Conservation (phyloP, 2,888 invertebrate species). For the Glaucopsyche alexis region DNA sequence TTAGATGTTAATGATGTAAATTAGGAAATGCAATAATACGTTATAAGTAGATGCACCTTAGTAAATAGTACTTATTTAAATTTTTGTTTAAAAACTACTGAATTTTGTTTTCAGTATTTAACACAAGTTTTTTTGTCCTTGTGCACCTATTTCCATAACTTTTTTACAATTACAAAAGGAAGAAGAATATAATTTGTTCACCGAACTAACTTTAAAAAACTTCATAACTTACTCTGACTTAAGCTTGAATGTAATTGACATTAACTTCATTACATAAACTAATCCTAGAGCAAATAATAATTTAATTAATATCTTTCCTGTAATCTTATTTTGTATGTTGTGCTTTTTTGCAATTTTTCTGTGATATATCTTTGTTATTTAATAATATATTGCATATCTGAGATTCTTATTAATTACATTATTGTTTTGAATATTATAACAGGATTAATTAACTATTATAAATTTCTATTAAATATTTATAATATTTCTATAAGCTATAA, state of each 20-base stretch:
- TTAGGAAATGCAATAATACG: constrained; percentile 75
- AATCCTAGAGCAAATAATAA: background rate
- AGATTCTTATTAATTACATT: background rate
- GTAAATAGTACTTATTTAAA: constrained; percentile 49
- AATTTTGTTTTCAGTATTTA: background rate
- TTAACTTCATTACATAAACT: no score
- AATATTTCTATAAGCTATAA: no score
- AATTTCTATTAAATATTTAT: background rate
- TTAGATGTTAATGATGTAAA: constrained; percentile 57
- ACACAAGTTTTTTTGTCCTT: background rate
- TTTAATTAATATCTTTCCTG: background rate
- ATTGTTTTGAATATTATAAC: background rate
- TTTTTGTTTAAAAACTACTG: constrained; percentile 5
- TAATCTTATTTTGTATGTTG: background rate
- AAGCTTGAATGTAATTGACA: no score
- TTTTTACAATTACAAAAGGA: background rate
- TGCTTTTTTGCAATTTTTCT: background rate
- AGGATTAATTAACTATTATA: background rate
- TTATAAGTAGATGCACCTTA: constrained; percentile 72
- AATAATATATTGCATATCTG: constrained; percentile 1
- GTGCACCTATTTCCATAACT: background rate
- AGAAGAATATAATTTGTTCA: background rate
- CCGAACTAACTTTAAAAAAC: background rate
- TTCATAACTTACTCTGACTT: background rate
- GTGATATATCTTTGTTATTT: constrained; percentile 4